These are phyloP conservation scores for Crenichthys baileyi DNA, from an alignment of 2,797 vertebrate genomes.

Conservation along the genomic window DNA sequence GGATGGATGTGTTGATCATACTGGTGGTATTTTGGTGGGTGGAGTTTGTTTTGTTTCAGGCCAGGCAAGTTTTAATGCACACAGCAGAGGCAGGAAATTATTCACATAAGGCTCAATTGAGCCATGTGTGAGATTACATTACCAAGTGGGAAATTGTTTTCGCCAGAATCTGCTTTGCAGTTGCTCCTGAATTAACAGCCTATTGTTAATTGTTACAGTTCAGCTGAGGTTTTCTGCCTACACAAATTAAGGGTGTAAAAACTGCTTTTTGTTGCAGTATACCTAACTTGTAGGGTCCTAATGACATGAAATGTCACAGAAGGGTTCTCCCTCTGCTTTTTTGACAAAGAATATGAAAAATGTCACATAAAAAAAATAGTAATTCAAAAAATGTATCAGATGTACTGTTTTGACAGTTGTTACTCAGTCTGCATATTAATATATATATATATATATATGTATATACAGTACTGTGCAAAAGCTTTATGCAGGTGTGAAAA, in stretches of 20 bases:
- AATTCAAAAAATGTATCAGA: too few relatives aligned
- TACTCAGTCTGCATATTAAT: too few relatives aligned
- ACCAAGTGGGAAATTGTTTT: constrained; percentile 64
- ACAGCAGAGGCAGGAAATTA: constrained; percentile 69
- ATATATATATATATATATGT: too few relatives aligned
- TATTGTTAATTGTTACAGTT: constrained; percentile 42
- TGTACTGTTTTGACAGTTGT: too few relatives aligned
- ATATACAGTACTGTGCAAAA: too few relatives aligned
- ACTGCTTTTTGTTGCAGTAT: constrained; percentile 20
- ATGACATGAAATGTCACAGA: background rate
- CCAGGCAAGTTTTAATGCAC: constrained; percentile 51
- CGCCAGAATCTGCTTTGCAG: constrained; percentile 46
- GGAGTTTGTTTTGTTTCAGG: constrained; percentile 43
- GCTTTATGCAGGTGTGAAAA: too few relatives aligned
- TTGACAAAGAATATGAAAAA: background rate
- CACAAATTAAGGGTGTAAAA: constrained; percentile 21
- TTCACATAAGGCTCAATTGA: constrained; percentile 38
- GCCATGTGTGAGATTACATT: constrained; percentile 47
- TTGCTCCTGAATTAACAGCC: constrained; percentile 44
- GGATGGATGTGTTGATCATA: constrained; percentile 12
- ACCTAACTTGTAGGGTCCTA: background rate
- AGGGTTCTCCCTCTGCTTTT: background rate
- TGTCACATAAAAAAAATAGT: too few relatives aligned
- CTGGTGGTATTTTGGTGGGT: constrained; percentile 12
- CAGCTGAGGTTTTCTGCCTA: constrained; percentile 15